Evolutionary conservation across 53 echinoderm and acorn worm species (phyloP).

Genomic region (Paelopatides confundens): DNA sequence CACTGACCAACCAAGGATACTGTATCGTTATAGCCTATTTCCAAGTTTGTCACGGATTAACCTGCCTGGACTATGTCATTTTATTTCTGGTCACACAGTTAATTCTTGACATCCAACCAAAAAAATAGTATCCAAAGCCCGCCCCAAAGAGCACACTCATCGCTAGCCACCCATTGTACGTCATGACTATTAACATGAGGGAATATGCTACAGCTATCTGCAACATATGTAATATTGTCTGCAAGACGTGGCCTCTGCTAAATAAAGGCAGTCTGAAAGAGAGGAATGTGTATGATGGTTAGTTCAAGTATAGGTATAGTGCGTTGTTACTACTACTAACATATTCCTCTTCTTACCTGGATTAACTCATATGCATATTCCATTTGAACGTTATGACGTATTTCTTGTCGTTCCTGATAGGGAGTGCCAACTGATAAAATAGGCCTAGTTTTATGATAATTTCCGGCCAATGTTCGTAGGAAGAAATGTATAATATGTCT

Average conservation of each 20-base stretch:
- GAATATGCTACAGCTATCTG: conserved; percentile 49
- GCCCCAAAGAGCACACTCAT: conserved; percentile 47
- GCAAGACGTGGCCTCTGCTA: conserved; percentile 20
- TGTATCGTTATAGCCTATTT: not conserved
- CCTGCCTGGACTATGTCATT: not conserved
- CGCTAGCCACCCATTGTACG: conserved; percentile 54
- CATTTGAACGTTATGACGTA: too few species aligned
- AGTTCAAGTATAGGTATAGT: too few species aligned
- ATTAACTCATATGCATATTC: too few species aligned
- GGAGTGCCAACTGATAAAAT: too few species aligned
- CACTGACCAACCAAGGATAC: too few species aligned
- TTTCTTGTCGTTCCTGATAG: too few species aligned
- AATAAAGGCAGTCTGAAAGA: conserved; percentile 12
- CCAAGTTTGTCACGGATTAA: not conserved
- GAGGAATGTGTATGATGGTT: not conserved
- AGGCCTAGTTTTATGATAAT: too few species aligned
- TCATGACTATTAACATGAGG: conserved; percentile 59
- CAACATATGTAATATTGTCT: conserved; percentile 40
- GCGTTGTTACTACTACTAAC: too few species aligned
- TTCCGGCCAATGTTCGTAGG: too few species aligned
- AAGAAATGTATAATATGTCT: too few species aligned
- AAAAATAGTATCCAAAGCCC: conserved; percentile 54
- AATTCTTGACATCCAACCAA: conserved; percentile 34
- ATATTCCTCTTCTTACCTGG: too few species aligned
- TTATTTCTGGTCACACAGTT: not conserved